Evolutionary conservation across 1,140 invertebrate species (phyloP), one percentile per base, ranked within the genome.

Genomic region (Cherax destructor): DNA sequence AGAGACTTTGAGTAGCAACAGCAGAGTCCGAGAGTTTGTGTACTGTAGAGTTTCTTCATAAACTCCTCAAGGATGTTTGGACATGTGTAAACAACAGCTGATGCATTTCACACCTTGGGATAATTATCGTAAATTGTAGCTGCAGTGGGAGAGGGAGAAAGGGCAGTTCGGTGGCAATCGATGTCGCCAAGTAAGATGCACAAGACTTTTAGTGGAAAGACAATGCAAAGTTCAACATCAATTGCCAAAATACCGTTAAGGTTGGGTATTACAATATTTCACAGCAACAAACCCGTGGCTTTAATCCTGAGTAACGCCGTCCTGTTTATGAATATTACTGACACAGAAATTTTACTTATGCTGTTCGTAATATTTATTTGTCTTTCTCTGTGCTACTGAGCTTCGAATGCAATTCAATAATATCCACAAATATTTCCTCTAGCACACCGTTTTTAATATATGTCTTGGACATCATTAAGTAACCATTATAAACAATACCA

Each of bases 401-500:
- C 13, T 18, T 65, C 16, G 61, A 65, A 5, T 65, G 61, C 21
- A 65, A 18, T 65, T 21, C 61, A 65, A 65, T 5, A 65, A 65
- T 21, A 65, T 21, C 61, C 61, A 65, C 61, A 65, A 21, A 65
- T 65, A 65, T 65, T 1, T 65, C 5, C 61, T 18, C 13, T 18
- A 65, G 18, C 61, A 65, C 61, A 65, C 61, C 1, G 16, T 18
- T 18, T 65, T 65, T 65, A 16, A 16, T 11, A 65, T 65, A 65
- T 18, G 52, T 50, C 80, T 61, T 61, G 80, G 21, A 83, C 80
- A 83, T 83, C 80, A 83, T 83, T 83, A 83, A 83, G 80, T 83
- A 52, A 83, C 80, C 80, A 83, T 83, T 83, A 56, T 61, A 83
- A 83, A 83, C 80, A 83, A 83, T 83, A 61, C 80, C 52, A 83